These are phyloP conservation scores for Taurulus bubalis DNA, from an alignment of 2,113 vertebrate genomes.

Conservation along the genomic window DNA sequence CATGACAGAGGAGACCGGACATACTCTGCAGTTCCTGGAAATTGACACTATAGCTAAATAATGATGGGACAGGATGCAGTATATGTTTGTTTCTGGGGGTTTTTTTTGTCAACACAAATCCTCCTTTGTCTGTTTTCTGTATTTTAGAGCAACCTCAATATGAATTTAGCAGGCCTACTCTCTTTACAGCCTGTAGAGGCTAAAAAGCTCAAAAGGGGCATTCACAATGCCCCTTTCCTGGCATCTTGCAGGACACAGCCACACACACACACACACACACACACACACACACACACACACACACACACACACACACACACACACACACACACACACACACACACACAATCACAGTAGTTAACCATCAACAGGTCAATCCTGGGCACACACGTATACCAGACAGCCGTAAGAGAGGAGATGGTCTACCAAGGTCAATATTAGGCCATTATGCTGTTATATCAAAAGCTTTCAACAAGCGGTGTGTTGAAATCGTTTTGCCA, in stretches of 20 bases:
- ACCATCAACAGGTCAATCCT: conserved; percentile 60
- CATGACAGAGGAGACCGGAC: neutral
- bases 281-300: neutral
- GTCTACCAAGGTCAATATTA: conserved; percentile 71
- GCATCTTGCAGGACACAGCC: neutral
- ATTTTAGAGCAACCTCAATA: neutral
- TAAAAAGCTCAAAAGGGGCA: too few species aligned
- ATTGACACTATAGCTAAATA: neutral
- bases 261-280: conserved; percentile 6
- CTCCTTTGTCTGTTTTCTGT: neutral
- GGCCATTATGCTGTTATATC: conserved; percentile 68
- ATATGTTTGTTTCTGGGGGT: neutral
- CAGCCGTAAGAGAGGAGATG: conserved; percentile 37
- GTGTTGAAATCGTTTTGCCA: conserved; percentile 11
- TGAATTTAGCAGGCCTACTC: neutral
- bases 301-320: neutral
- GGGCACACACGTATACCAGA: conserved; percentile 23
- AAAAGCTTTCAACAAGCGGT: conserved; percentile 47
- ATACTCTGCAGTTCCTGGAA: neutral
- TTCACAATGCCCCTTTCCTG: neutral
- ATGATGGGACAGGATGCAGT: neutral
- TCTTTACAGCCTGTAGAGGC: neutral
- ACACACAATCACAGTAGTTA: conserved; percentile 46
- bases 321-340: conserved; percentile 4
- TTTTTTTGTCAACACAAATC: neutral